These are phyloP conservation scores for Triplophysa rosa DNA, from an alignment of 2,113 vertebrate species.

Conservation along the genomic window DNA sequence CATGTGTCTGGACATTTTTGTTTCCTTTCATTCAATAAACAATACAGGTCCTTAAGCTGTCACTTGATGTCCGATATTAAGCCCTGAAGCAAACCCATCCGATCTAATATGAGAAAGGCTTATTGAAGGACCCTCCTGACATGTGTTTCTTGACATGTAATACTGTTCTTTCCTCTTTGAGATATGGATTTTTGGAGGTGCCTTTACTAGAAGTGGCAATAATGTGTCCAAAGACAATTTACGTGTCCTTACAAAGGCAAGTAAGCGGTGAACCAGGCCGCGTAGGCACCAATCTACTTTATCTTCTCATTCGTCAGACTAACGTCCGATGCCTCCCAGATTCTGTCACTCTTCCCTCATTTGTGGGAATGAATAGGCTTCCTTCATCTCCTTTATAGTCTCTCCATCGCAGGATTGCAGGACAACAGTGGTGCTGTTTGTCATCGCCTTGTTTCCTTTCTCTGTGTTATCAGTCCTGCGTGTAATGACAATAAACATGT, in stretches of 20 bases:
- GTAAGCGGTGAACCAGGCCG: neutral
- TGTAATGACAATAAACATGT: neutral
- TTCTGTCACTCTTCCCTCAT: constrained; percentile 40
- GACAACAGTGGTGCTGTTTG: constrained; percentile 21
- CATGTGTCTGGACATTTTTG: too few relatives aligned
- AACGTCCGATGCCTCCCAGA: constrained; percentile 12
- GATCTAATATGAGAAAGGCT: neutral
- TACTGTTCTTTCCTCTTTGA: neutral
- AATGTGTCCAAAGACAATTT: constrained; percentile 29
- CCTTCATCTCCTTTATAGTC: constrained; percentile 39
- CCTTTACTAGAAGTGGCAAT: constrained; percentile 6
- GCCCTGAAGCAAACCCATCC: too few relatives aligned
- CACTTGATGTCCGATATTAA: too few relatives aligned
- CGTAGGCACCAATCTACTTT: constrained; percentile 20
- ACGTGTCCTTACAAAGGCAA: constrained; percentile 19
- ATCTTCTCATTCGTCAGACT: constrained; percentile 25
- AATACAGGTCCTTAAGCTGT: too few relatives aligned
- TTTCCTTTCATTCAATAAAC: too few relatives aligned
- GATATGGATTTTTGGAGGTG: constrained; percentile 9
- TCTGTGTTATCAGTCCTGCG: neutral
- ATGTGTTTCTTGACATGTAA: constrained; percentile 24
- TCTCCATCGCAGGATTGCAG: constrained; percentile 11
- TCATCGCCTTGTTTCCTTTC: constrained; percentile 41
- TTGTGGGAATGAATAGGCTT: constrained; percentile 34
- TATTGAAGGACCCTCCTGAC: neutral